Evolutionary conservation across 2,888 invertebrate species (phyloP), one percentile per base, ranked within the genome.

Genomic region (Chironomus riparius): DNA sequence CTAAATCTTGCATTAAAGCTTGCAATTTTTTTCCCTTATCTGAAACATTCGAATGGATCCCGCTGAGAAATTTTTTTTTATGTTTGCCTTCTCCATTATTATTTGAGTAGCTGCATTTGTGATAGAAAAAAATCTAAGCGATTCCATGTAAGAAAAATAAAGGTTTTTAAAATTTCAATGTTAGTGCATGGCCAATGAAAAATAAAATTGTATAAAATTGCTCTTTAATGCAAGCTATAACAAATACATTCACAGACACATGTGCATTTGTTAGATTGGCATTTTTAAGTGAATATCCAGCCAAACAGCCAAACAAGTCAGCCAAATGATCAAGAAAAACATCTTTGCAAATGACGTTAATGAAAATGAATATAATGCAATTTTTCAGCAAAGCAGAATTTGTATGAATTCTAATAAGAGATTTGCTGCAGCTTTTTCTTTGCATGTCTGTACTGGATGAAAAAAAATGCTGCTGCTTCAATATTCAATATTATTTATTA

Each of bases 281-380:
- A 56, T 56, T 56, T 56, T 56, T 18, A 56, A 18, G 18, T 56
- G 18, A 56, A 56, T 61, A 74, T 65, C 68, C 65, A 68, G 68
- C 74, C 72, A 72, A 56, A 56, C 56, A 56, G 15, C 56, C 56
- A 56, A 56, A 56, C 56, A 56, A 56, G 56, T 56, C 56, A 56
- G 56, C 56, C 56, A 56, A 56, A 56, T 56, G 74, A 74, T 74
- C 74, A 74, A 74, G 65, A 68, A 74, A 74, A 74, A 74, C 74
- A 61, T 74, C 74, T 74, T 47, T 68, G 65, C 65, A 65, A 65
- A 22, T 65, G 21, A 24, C 65, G 21, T 21, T 24, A 65, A 65
- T 65, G 65, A 56, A 56, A 56, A 56, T 56, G 18, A 56, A 56
- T 56, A 18, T 18, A 56, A 56, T 56, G 15, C 56, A 56, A 15